Evolutionary conservation across 2,888 invertebrate species (phyloP), one percentile per base, ranked within the genome.

Genomic region (Caenorhabditis sp.): DNA sequence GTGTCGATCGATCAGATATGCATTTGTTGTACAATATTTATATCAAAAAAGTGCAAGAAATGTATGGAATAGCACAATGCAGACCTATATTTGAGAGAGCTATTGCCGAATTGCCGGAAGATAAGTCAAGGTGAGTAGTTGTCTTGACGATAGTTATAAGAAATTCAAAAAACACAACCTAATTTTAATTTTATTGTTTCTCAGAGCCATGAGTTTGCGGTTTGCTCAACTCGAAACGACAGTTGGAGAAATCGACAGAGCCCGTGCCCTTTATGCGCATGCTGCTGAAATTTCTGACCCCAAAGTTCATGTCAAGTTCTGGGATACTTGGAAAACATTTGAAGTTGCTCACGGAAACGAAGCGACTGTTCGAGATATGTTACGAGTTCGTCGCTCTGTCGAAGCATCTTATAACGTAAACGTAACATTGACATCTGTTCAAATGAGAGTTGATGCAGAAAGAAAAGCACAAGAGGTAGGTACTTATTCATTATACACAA

Each of bases 231-330:
- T 99, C 92, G 99, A 99, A 90, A 94, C 95, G 0, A 95, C 96
- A 88, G 90, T 99, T 49, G 99, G 99, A 60, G 97, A 99, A 91
- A 94, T 99, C 68, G 97, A 99, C 89, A 91, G 99, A 79, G 97
- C 97, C 0, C 90, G 99, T 78, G 96, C 96, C 1, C 93, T 99
- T 85, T 99, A 97, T 88, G 93, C 94, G 0, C 97, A 99, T 89
- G 97, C 97, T 87, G 95, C 97, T 84, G 97, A 99, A 91, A 95
- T 97, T 89, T 97, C 97, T 89, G 99, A 99, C 91, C 99, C 99
- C 1, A 92, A 99, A 88, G 95, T 91, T 10, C 94, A 95, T 4
- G 92, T 92, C 0, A 93, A 94, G 67, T 99, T 99, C 89, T 99
- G 99, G 97, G 94, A 95, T 88, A 94, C 94, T 0, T 99, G 99